Evolutionary conservation across 2,113 vertebrate species (phyloP), one percentile per base, ranked within the genome.

Genomic region (Dissostichus mawsoni): DNA sequence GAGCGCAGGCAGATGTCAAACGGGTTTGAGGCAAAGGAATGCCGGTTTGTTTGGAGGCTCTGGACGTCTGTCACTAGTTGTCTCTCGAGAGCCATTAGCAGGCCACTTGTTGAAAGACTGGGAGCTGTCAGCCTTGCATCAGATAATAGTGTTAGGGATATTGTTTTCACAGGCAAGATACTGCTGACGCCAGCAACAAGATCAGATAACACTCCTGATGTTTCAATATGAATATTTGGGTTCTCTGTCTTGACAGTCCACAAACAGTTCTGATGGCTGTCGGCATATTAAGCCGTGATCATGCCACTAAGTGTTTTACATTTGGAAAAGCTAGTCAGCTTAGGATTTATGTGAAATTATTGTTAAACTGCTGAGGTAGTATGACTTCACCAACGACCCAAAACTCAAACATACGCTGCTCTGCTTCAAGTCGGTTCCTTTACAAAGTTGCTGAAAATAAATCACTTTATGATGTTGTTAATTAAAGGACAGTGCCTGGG

Each of bases 1-100:
- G 91, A 77, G 71, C 81, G 74, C 61, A 82, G 80, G 78, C 89
- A 90, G 83, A 90, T 85, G 92, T 93, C 93, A 91, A 94, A 90
- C 90, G 84, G 87, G 90, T 91, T 92, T 92, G 79, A 88, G 80
- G 78, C 41, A 70, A 79, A 66, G 90, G 90, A 92, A 91, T 91
- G 87, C 88, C 62, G 84, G 74, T 52, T 74, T 92, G 90, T 89
- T 92, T 87, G 86, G 86, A 89, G 83, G 73, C 83, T 73, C 74
- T 23, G 69, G 76, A 73, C 47, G 64, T 92, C 91, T 92, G 91
- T 94, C 93, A 91, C 52, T 67, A 64, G 61, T 53, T 82, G 85
- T 88, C 87, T 89, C 75, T 86, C 82, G 56, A 25, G 78, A 90
- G 89, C 90, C 90, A 91, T 94, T 94, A 92, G 75, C 75, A 63